Conservation (phyloP, 1,140 invertebrate species). For the Tetragonula clypearis region DNA sequence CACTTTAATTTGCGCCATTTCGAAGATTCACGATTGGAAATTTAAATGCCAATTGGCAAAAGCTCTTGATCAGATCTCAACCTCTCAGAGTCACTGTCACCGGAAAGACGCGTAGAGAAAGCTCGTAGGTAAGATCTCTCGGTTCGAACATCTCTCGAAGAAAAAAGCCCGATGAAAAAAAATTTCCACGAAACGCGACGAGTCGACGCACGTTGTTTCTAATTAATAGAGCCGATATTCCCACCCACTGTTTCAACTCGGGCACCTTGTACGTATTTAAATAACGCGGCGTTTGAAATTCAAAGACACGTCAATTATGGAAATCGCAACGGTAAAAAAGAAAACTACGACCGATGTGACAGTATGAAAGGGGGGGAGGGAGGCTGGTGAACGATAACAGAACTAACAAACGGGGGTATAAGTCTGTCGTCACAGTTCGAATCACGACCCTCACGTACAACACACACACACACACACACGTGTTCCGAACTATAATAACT, state of each 20-base stretch:
- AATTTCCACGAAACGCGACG: no score
- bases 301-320: background rate
- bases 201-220: no score
- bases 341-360: background rate
- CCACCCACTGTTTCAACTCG: no score
- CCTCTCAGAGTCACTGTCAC: no score
- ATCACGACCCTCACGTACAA: slow-evolving; percentile 12
- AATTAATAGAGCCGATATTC: background rate
- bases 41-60: no score
- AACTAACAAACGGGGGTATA: slow-evolving; percentile 33
- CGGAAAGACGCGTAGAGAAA: no score
- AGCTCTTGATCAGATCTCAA: no score
- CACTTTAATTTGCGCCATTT: no score
- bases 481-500: slow-evolving; percentile 50
- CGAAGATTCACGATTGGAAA: no score
- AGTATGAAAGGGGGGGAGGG: background rate
- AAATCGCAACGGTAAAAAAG: background rate
- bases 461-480: slow-evolving; percentile 18
- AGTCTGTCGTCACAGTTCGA: slow-evolving; percentile 24
- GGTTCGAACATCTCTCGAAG: no score
- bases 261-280: background rate
- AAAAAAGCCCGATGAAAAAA: no score
- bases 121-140: no score
- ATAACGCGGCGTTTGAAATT: background rate
- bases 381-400: slow-evolving; percentile 9